Evolutionary conservation across 2,113 vertebrate species (phyloP).

Genomic region (Seriola quinqueradiata): DNA sequence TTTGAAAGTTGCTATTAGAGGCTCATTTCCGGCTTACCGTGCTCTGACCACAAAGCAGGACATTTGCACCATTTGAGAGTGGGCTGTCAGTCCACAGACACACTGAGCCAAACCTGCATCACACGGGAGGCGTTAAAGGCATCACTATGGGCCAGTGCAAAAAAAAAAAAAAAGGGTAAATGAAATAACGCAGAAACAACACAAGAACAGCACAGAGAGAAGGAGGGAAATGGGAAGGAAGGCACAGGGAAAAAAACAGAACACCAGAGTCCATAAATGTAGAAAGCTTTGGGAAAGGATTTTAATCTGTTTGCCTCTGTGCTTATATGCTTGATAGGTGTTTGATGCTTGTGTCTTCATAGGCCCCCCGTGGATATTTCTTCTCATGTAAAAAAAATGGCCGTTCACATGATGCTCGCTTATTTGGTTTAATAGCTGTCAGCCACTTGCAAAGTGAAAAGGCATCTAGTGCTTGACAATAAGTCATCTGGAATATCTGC

Average conservation of each 20-base stretch:
- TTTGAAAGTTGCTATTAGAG: slow-evolving; percentile 66
- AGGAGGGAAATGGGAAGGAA: slow-evolving; percentile 60
- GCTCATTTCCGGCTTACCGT: slow-evolving; percentile 79
- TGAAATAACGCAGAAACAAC: slow-evolving; percentile 74
- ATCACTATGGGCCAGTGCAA: slow-evolving; percentile 87
- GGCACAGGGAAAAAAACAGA: slow-evolving; percentile 71
- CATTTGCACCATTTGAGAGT: slow-evolving; percentile 92
- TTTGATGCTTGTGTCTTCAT: slow-evolving; percentile 83
- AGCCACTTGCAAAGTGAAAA: slow-evolving; percentile 72
- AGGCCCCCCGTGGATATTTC: slow-evolving; percentile 78
- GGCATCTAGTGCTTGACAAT: slow-evolving; percentile 72
- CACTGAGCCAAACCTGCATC: slow-evolving; percentile 96
- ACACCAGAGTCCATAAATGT: slow-evolving; percentile 82
- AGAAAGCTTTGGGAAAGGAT: slow-evolving; percentile 70
- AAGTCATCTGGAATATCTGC: slow-evolving; percentile 76
- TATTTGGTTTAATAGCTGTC: slow-evolving; percentile 66
- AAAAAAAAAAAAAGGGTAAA: slow-evolving; percentile 68
- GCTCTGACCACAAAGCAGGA: slow-evolving; percentile 85
- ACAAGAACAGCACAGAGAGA: slow-evolving; percentile 78
- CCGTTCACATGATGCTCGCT: slow-evolving; percentile 69
- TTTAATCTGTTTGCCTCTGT: slow-evolving; percentile 79
- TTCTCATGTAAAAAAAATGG: slow-evolving; percentile 80
- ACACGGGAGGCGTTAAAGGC: slow-evolving; percentile 94
- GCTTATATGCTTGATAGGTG: slow-evolving; percentile 81
- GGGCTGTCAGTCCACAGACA: slow-evolving; percentile 93